Conservation (phyloP, 1,140 invertebrate species). For the Lepidostoma basale region DNA sequence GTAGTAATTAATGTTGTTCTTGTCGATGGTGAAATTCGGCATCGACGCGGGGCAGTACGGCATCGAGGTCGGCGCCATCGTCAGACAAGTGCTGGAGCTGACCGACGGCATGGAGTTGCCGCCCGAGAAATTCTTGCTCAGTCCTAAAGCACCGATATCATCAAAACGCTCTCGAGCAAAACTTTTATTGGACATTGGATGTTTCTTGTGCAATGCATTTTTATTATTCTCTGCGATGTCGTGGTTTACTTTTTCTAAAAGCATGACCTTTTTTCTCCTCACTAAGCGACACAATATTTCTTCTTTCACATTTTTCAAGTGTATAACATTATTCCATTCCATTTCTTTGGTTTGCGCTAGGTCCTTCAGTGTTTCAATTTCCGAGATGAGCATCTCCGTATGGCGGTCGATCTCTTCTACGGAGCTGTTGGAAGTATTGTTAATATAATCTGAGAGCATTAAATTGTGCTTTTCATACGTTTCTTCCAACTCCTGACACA, state of each 20-base stretch:
- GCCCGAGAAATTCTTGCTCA: conserved; percentile 9
- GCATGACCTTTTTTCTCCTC: conserved; percentile 66
- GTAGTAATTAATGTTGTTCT: conserved; percentile 31
- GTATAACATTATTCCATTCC: conserved; percentile 82
- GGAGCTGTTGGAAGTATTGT: conserved; percentile 61
- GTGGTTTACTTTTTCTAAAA: conserved; percentile 26
- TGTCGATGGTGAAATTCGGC: conserved; percentile 18
- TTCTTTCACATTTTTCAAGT: conserved; percentile 81
- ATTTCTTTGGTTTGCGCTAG: conserved; percentile 76
- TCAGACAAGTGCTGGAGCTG: conserved; percentile 6
- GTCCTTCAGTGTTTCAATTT: conserved; percentile 71
- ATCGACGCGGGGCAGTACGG: conserved; percentile 23
- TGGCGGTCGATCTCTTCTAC: conserved; percentile 65
- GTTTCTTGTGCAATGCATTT: conserved; percentile 22
- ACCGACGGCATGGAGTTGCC: neutral
- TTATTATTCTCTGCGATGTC: conserved; percentile 30
- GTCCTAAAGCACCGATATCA: conserved; percentile 6
- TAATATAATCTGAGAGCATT: conserved; percentile 66
- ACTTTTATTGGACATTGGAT: conserved; percentile 18
- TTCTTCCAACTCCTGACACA: conserved; percentile 61
- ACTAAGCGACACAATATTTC: conserved; percentile 73
- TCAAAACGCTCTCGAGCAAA: conserved; percentile 33
- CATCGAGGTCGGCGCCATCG: conserved; percentile 17
- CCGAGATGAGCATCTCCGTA: conserved; percentile 64
- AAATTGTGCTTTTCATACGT: conserved; percentile 62